Conservation (phyloP, 92 coral and sea anemone genomes). For the Zoanthus sansibaricus region DNA sequence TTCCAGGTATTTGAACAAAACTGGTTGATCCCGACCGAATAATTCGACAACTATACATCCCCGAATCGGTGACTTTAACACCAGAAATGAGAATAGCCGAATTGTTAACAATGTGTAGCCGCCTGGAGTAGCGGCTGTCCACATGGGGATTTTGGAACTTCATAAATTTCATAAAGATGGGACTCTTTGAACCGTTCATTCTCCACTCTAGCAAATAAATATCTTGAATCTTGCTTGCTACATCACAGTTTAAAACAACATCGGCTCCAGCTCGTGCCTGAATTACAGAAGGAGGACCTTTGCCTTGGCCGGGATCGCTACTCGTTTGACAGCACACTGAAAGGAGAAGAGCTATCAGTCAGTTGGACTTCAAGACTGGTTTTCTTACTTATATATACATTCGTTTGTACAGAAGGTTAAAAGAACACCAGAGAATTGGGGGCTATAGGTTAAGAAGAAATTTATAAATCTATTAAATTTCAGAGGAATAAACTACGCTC, state of each 20-base stretch:
- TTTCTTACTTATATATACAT: too few species aligned
- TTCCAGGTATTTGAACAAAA: constrained; percentile 73
- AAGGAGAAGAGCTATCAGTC: neutral
- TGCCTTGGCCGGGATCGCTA: constrained; percentile 31
- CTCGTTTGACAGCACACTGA: constrained; percentile 18
- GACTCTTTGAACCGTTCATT: constrained; percentile 75
- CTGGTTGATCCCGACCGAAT: constrained; percentile 63
- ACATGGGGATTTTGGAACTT: constrained; percentile 76
- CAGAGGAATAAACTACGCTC: too few species aligned
- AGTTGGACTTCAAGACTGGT: neutral
- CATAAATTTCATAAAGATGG: constrained; percentile 87
- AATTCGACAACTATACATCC: constrained; percentile 84
- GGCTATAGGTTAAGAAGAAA: too few species aligned
- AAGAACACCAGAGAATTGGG: too few species aligned
- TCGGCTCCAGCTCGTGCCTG: constrained; percentile 78
- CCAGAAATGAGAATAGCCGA: constrained; percentile 82
- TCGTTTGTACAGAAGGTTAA: too few species aligned
- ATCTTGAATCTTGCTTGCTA: constrained; percentile 28
- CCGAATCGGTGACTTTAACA: constrained; percentile 79
- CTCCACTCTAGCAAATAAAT: constrained; percentile 87
- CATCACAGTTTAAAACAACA: constrained; percentile 75
- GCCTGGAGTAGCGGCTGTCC: constrained; percentile 76
- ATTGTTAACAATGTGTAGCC: constrained; percentile 76
- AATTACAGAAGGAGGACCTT: constrained; percentile 54
- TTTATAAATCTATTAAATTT: too few species aligned